phyloP scores from a whole-genome alignment of 2,797 vertebrate species.

The Poeciliopsis infans region DNA sequence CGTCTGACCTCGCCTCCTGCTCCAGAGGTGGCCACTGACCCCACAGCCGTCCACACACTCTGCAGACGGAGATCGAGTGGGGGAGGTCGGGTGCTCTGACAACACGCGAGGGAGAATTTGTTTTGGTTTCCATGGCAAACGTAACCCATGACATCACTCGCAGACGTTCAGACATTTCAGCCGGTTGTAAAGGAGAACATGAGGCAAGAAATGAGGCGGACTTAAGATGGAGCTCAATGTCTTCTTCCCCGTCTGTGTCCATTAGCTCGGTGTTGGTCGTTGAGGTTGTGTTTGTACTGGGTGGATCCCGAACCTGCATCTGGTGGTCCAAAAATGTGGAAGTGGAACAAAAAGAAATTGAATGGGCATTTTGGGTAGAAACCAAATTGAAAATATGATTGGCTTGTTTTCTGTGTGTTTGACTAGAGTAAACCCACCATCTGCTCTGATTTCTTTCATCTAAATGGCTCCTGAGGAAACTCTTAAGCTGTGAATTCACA shows the following conservation, averaged over 20 bases:
- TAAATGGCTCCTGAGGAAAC: neutral
- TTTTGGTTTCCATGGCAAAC: constrained; percentile 74
- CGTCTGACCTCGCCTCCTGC: constrained; percentile 1
- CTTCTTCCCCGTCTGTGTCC: constrained; percentile 11
- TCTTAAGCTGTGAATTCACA: neutral
- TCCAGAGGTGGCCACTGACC: constrained; percentile 21
- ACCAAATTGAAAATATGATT: neutral
- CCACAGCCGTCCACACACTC: neutral
- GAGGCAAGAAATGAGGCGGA: constrained; percentile 31
- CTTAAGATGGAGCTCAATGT: constrained; percentile 24
- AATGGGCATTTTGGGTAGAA: neutral
- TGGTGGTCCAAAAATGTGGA: no score
- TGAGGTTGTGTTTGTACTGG: neutral
- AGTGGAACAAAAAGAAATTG: neutral
- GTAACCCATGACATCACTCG: constrained; percentile 65
- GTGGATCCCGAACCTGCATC: neutral
- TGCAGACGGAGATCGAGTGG: constrained; percentile 32
- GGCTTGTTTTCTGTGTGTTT: neutral
- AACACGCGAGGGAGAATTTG: constrained; percentile 54
- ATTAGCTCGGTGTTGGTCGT: neutral
- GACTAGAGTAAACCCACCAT: neutral
- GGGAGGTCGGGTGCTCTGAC: constrained; percentile 38
- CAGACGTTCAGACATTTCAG: constrained; percentile 63
- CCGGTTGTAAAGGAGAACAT: constrained; percentile 48
- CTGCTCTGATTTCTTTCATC: neutral